These are phyloP conservation scores for Drosophila nannoptera DNA, from an alignment of 1,140 invertebrate species.

Conservation along the genomic window DNA sequence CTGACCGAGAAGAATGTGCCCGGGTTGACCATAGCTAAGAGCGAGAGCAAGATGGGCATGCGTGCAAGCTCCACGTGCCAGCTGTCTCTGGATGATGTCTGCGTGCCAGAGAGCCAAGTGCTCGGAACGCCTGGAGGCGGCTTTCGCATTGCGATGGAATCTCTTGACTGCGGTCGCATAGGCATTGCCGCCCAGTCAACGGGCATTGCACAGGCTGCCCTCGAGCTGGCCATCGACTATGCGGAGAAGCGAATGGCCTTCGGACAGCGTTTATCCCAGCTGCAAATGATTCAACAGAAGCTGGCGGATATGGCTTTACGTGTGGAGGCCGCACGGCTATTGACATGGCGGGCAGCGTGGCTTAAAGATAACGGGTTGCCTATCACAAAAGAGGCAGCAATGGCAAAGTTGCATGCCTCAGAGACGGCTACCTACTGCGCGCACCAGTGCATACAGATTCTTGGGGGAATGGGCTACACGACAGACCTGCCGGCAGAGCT, in stretches of 20 bases:
- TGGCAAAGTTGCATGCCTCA: slow-evolving; percentile 96
- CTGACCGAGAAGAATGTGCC: slow-evolving; percentile 89
- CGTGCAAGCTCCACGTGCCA: slow-evolving; percentile 94
- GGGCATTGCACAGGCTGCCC: slow-evolving; percentile 93
- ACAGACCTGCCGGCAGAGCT: slow-evolving; percentile 97
- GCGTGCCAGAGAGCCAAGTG: slow-evolving; percentile 88
- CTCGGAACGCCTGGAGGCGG: slow-evolving; percentile 88
- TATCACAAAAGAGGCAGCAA: slow-evolving; percentile 96
- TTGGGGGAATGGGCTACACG: slow-evolving; percentile 96
- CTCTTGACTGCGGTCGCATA: slow-evolving; percentile 91
- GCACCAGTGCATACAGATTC: slow-evolving; percentile 84
- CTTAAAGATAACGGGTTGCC: slow-evolving; percentile 92
- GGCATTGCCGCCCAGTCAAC: slow-evolving; percentile 94
- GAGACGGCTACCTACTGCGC: slow-evolving; percentile 94
- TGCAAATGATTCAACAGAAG: slow-evolving; percentile 94
- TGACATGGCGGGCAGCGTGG: slow-evolving; percentile 94
- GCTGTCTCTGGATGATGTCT: slow-evolving; percentile 94
- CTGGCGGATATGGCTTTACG: slow-evolving; percentile 93
- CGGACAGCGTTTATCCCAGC: slow-evolving; percentile 89
- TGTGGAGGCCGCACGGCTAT: slow-evolving; percentile 89
- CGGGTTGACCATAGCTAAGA: slow-evolving; percentile 90
- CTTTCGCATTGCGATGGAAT: slow-evolving; percentile 98
- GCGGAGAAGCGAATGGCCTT: slow-evolving; percentile 93
- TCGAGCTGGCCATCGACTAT: slow-evolving; percentile 96
- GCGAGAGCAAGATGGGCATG: slow-evolving; percentile 97